Evolutionary conservation across 2,797 vertebrate genomes (phyloP), one percentile per base, ranked within the genome.

Genomic region (Orestias chungarensis): DNA sequence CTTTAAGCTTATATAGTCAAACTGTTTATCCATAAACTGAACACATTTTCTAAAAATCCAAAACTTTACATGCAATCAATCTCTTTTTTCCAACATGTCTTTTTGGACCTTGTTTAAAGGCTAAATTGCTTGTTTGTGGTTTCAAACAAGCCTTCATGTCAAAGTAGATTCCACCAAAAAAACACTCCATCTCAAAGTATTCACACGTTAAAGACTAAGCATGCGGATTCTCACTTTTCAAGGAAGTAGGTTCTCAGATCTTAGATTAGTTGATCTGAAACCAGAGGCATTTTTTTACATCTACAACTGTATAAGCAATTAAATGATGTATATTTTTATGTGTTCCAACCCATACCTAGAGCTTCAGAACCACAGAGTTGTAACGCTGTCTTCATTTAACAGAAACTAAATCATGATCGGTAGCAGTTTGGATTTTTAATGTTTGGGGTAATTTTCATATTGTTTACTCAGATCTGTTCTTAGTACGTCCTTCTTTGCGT

Each of bases 341-440:
- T 52, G n/a, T 50, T 52, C 42, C 88, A 64, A 80, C 82, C 81
- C 78, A 85, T 86, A 91, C 87, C 87, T 75, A 73, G 75, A 82
- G 80, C 23, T 52, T 54, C 61, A 64, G 59, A 8, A 50, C 50
- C 74, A 73, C 72, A 71, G 61, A 6, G 61, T 70, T 50, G 73
- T 71, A 78, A 83, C 73, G 46, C 69, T 55, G 77, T 66, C 35
- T n/a, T 40, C 20, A 23, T 57, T 31, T 38, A 35, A 49, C 55
- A 11, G 40, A 42, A n/a, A n/a, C n/a, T n/a, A n/a, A n/a, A n/a
- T n/a, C n/a, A n/a, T n/a, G n/a, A n/a, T n/a, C n/a, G n/a, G n/a
- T n/a, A n/a, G n/a, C n/a, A n/a, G n/a, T n/a, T n/a, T n/a, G n/a
- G n/a, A n/a, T n/a, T n/a, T n/a, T n/a, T n/a, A n/a, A n/a, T n/a